Evolutionary conservation across 2,888 invertebrate genomes (phyloP).

Genomic region (Diplazon laetatorius): DNA sequence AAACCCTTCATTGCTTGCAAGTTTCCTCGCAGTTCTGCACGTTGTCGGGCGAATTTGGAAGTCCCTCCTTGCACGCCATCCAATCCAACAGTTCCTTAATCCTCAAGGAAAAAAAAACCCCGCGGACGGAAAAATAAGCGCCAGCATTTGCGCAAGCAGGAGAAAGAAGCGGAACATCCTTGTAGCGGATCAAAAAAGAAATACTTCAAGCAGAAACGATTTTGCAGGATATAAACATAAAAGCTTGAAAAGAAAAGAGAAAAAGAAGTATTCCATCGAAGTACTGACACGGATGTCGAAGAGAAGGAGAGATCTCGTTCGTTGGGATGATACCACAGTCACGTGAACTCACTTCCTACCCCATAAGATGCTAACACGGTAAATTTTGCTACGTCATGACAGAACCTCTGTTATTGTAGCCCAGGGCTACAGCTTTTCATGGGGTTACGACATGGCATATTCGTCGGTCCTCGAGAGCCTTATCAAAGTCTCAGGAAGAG

Average conservation of each 20-base stretch:
- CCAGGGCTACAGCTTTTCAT: slow-evolving; percentile 52
- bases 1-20: slow-evolving; percentile 17
- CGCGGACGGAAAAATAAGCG: slow-evolving; percentile 14
- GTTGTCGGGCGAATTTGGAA: slow-evolving; percentile 27
- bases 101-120: slow-evolving; percentile 12
- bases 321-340: slow-evolving; percentile 14
- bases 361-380: background rate
- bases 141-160: slow-evolving; percentile 26
- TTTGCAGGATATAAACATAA: slow-evolving; percentile 27
- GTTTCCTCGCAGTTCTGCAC: slow-evolving; percentile 34
- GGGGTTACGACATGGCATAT: slow-evolving; percentile 29
- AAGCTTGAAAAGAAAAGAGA: slow-evolving; percentile 16
- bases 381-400: slow-evolving; percentile 36
- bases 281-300: background rate
- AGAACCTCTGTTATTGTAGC: slow-evolving; percentile 63
- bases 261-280: background rate
- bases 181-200: slow-evolving; percentile 42
- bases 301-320: slow-evolving; percentile 21
- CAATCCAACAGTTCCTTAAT: background rate
- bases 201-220: slow-evolving; percentile 35
- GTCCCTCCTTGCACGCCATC: slow-evolving; percentile 3
- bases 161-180: slow-evolving; percentile 40
- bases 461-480: slow-evolving; percentile 41
- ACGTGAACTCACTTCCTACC: background rate
- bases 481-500: slow-evolving; percentile 43